phyloP scores from a whole-genome alignment of 2,888 invertebrate species.

The Pharmacophagus antenor region DNA sequence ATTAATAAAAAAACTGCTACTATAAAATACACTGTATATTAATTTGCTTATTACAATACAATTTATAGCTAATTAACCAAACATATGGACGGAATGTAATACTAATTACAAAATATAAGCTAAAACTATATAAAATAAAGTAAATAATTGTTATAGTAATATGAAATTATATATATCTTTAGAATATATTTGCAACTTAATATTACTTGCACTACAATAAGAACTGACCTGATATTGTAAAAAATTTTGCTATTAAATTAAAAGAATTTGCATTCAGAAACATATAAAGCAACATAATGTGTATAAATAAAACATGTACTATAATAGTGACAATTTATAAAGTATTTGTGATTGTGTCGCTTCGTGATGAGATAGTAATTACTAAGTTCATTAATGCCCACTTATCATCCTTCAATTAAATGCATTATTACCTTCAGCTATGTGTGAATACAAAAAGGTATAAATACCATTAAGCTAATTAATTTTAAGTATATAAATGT shows the following conservation, averaged over 20 bases:
- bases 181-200: background rate
- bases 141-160: background rate
- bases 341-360: constrained; percentile 18
- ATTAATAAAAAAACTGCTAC: constrained; percentile 54
- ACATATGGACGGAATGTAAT: constrained; percentile 80
- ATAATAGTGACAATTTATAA: background rate
- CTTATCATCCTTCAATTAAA: constrained; percentile 20
- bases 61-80: constrained; percentile 76
- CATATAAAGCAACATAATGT: background rate
- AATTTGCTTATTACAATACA: constrained; percentile 65
- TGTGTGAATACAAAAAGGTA: constrained; percentile 7
- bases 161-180: background rate
- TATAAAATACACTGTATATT: constrained; percentile 62
- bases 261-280: background rate
- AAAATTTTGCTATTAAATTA: too few relatives aligned
- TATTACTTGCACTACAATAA: too few relatives aligned
- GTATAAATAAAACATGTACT: too few relatives aligned
- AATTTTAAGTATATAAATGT: constrained; percentile 12
- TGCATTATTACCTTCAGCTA: constrained; percentile 25
- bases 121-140: constrained; percentile 38
- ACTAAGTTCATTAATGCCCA: background rate
- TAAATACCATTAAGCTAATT: constrained; percentile 13
- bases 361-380: constrained; percentile 14
- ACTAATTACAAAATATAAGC: constrained; percentile 63
- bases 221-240: too few relatives aligned